phyloP scores from a whole-genome alignment of 2,113 vertebrate genomes.

The Microcebus ravelobensis region DNA sequence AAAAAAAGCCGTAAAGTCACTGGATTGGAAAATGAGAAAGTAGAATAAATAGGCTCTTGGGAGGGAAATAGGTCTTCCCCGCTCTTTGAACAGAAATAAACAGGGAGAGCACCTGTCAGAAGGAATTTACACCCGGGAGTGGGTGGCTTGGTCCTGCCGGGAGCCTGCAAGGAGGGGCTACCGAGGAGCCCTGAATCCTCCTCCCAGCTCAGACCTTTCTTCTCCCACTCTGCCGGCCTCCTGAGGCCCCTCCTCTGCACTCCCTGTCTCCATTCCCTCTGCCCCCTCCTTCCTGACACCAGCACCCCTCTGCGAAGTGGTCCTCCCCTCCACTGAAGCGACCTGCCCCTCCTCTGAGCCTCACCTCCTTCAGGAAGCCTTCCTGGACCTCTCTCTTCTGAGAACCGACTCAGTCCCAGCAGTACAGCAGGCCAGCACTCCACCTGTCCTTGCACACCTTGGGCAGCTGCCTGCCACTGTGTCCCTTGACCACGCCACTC shows the following conservation, averaged over 20 bases:
- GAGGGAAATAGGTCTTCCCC: conserved; percentile 81
- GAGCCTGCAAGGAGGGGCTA: background rate
- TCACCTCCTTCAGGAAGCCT: background rate
- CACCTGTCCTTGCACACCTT: background rate
- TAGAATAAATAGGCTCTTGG: conserved; percentile 74
- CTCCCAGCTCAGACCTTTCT: background rate
- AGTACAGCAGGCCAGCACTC: background rate
- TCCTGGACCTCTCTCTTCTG: background rate
- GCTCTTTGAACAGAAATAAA: conserved; percentile 82
- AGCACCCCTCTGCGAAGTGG: background rate
- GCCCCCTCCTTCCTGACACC: background rate
- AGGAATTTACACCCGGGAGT: conserved; percentile 51
- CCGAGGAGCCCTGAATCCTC: background rate
- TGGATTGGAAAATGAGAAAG: conserved; percentile 85
- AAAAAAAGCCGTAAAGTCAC: conserved; percentile 79
- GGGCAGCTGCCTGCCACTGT: background rate
- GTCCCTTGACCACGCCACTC: background rate
- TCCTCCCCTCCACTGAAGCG: background rate
- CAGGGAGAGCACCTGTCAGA: conserved; percentile 70
- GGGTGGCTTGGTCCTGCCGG: background rate
- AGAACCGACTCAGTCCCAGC: background rate
- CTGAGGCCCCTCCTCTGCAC: background rate
- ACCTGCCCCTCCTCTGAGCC: background rate
- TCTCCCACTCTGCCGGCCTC: background rate
- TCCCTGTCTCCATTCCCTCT: background rate